Evolutionary conservation across 2,797 vertebrate genomes (phyloP).

Genomic region (Limosa lapponica): DNA sequence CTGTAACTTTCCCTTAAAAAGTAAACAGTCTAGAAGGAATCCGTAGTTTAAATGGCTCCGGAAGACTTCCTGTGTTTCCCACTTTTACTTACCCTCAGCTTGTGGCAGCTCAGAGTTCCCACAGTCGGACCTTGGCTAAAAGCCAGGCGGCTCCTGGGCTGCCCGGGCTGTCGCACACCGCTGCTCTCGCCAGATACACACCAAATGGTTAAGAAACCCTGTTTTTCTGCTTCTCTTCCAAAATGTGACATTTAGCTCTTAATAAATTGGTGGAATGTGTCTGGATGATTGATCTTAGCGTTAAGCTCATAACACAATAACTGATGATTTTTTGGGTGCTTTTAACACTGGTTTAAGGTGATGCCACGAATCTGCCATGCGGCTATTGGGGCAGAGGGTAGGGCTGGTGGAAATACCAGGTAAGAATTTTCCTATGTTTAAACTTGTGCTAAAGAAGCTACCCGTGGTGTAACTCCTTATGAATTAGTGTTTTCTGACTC

Average conservation of each 20-base stretch:
- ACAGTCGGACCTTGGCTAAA: not conserved
- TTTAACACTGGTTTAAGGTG: constrained; percentile 38
- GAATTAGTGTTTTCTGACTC: constrained; percentile 71
- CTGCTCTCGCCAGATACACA: not conserved
- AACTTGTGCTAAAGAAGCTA: constrained; percentile 68
- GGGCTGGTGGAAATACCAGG: constrained; percentile 44
- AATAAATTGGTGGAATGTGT: not conserved
- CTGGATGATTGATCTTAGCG: not conserved
- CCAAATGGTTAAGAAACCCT: not conserved
- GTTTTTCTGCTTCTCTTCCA: not conserved
- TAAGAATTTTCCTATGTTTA: constrained; percentile 26
- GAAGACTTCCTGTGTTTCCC: constrained; percentile 13
- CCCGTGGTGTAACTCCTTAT: constrained; percentile 87
- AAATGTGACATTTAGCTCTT: constrained; percentile 8
- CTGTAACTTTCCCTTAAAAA: constrained; percentile 16
- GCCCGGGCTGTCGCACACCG: not conserved
- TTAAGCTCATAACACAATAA: constrained; percentile 8
- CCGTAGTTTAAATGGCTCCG: not conserved
- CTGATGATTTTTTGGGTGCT: constrained; percentile 14
- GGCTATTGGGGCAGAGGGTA: not conserved
- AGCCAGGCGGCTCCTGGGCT: not conserved
- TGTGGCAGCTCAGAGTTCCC: constrained; percentile 1
- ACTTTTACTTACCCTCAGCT: constrained; percentile 1
- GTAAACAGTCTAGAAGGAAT: constrained; percentile 4
- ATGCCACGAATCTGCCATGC: constrained; percentile 4